These are phyloP conservation scores for Pelobates fuscus DNA, from an alignment of 2,113 vertebrate genomes.

Conservation along the genomic window DNA sequence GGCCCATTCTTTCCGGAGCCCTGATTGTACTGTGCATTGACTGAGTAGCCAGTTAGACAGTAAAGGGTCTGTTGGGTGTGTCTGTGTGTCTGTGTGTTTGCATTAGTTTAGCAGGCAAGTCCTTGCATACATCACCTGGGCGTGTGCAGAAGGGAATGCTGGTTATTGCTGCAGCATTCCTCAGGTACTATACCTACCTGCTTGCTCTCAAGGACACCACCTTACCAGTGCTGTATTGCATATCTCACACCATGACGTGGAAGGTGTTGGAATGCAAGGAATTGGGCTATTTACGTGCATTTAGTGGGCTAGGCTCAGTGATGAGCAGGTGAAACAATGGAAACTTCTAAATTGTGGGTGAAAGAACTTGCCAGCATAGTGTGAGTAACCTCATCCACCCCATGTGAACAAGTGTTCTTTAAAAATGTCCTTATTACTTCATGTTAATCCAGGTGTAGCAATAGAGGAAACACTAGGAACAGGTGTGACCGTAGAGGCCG, in stretches of 20 bases:
- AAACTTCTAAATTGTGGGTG: no score
- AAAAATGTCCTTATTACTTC: no score
- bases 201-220: constrained; percentile 34
- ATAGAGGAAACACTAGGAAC: no score
- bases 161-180: constrained; percentile 14
- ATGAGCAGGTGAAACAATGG: no score
- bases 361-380: constrained; percentile 26
- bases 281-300: neutral
- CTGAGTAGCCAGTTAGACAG: no score
- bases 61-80: neutral
- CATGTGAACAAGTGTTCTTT: constrained; percentile 24
- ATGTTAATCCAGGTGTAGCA: no score
- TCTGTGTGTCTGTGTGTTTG: neutral
- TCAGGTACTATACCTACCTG: constrained; percentile 25
- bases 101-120: constrained; percentile 6
- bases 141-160: constrained; percentile 7
- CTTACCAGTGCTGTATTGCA: neutral
- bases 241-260: constrained; percentile 12
- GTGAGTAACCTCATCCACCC: constrained; percentile 8
- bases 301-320: constrained; percentile 24
- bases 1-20: no score
- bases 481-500: no score
- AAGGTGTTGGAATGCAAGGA: constrained; percentile 36
- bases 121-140: constrained; percentile 13
- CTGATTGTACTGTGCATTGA: no score